phyloP scores from a whole-genome alignment of 2,113 vertebrate genomes.

The Serilophus lunatus region DNA sequence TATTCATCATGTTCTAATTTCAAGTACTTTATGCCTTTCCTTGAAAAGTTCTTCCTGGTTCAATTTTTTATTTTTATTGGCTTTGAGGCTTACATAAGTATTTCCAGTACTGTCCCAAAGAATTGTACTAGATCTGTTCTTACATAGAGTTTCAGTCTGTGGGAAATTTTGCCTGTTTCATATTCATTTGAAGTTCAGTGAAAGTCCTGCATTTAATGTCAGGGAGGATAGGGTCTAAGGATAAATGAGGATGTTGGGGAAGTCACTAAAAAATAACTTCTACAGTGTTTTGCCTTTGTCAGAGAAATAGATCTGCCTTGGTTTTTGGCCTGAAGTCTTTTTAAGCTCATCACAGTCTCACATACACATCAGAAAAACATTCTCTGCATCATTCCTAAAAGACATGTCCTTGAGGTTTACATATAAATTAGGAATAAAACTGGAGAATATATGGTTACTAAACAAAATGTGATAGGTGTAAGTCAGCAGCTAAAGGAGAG shows the following conservation, averaged over 20 bases:
- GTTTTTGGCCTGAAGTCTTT: not conserved
- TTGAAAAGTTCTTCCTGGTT: not conserved
- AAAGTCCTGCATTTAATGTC: not conserved
- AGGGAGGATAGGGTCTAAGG: not conserved
- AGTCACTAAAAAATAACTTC: not conserved
- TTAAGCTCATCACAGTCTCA: not conserved
- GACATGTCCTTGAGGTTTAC: not conserved
- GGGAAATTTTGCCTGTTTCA: not conserved
- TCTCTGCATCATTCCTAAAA: not conserved
- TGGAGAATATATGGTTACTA: not conserved
- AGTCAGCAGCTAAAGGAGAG: not conserved
- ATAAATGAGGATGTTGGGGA: not conserved
- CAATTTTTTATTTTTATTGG: not conserved
- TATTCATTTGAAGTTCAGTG: not conserved
- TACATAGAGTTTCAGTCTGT: not conserved
- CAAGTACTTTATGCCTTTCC: not conserved
- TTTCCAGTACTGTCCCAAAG: not conserved
- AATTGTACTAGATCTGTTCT: not conserved
- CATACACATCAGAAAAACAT: not conserved
- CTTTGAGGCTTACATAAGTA: not conserved
- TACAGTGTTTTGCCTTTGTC: not conserved
- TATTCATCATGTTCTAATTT: not conserved
- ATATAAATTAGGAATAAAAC: not conserved
- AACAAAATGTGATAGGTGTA: not conserved
- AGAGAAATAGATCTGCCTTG: not conserved